Evolutionary conservation across 2,888 invertebrate species (phyloP).

Genomic region (Aleiodes testaceus): DNA sequence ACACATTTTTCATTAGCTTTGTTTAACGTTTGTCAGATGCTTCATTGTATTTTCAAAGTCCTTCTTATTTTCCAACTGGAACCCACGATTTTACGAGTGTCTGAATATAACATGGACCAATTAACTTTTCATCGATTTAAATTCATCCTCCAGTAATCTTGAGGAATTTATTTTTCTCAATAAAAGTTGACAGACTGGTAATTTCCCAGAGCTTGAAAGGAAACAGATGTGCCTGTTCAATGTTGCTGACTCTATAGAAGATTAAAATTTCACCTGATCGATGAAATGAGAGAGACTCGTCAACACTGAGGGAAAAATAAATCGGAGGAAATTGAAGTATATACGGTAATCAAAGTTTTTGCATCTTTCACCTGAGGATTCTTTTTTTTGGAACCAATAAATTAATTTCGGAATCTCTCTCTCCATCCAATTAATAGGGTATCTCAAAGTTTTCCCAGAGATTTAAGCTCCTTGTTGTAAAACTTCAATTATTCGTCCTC

Average conservation of each 20-base stretch:
- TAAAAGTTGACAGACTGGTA: background rate
- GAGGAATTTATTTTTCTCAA: background rate
- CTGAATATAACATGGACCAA: too few species aligned
- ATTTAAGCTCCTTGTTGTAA: too few species aligned
- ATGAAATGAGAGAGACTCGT: conserved; percentile 16
- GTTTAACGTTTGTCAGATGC: background rate
- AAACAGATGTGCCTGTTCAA: background rate
- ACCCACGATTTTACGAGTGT: background rate
- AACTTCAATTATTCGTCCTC: too few species aligned
- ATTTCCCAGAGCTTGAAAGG: background rate
- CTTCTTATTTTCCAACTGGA: background rate
- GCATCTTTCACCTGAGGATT: background rate
- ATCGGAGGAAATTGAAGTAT: conserved; percentile 11
- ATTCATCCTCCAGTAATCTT: background rate
- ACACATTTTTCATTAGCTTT: background rate
- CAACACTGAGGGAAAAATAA: background rate
- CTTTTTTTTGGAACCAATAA: conserved; percentile 52
- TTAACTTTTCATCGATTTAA: conserved; percentile 2
- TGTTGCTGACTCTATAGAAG: too few species aligned
- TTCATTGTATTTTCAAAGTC: background rate
- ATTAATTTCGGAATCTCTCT: conserved; percentile 54
- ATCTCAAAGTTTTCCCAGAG: too few species aligned
- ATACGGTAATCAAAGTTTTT: background rate
- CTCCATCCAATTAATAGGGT: background rate
- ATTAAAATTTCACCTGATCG: too few species aligned